Evolutionary conservation across 2,888 invertebrate genomes (phyloP), one percentile per base, ranked within the genome.

Genomic region (Caenorhabditis macrosperma): DNA sequence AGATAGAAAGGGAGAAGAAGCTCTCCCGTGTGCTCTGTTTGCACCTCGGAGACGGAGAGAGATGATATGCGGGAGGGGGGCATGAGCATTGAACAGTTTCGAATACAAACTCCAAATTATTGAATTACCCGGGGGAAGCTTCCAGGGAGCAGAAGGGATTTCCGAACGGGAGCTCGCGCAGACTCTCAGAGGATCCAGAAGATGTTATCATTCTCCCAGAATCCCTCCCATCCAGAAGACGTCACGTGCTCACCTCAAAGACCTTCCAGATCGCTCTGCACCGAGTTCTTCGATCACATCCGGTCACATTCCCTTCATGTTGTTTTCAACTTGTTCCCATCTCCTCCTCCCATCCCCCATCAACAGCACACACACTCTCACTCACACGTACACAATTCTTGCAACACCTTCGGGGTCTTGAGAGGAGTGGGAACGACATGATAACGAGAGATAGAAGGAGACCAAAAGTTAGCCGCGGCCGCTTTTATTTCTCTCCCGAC

Each of bases 21-120:
- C 44, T 35, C 52, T 60, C 52, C 38, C 61, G 50, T 35, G 68
- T 69, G 55, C 50, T 50, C 26, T 72, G 64, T 72, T 72, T 72
- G 57, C 61, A 41, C 63, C 72, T 57, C 48, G 63, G 48, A 48
- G 60, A 52, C 28, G 26, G 60, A 50, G 44, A 54, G 44, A 71
- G 46, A 71, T 54, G 60, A 60, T 52, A 50, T 30, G 20, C 38
- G 52, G 60, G n/a, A n/a, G n/a, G n/a, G n/a, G n/a, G n/a, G 46
- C 20, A 9, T 28, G 72, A 72, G 63, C 72, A 72, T 57, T 64
- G 72, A 72, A 72, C 72, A 64, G 38, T 72, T 72, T 57, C 7
- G 17, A 17, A 20, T 54, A 50, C 22, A 61, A 61, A 61, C 52
- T 61, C 59, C 17, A 59, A 38, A 15, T 10, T 12, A 46, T 20